Evolutionary conservation across 2,113 vertebrate genomes (phyloP), one percentile per base, ranked within the genome.

Genomic region (Toxotes jaculatrix): DNA sequence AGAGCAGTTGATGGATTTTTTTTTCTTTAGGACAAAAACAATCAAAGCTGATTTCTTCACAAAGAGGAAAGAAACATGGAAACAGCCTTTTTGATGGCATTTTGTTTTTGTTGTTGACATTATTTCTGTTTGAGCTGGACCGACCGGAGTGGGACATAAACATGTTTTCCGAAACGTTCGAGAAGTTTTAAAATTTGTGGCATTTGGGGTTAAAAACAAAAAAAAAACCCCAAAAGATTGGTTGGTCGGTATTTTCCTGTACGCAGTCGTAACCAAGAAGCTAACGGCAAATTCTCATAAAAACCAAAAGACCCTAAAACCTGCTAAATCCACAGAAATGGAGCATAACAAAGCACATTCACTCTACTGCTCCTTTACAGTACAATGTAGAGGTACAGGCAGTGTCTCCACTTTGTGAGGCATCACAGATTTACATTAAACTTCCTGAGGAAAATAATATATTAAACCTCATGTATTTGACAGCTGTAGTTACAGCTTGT

Each of bases 21-120:
- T 27, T 27, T 23, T 68, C 67, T 68, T 67, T 21, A 19, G 11
- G 43, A 36, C 27, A 27, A 27, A 27, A 27, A 27, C 27, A 27
- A 27, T 27, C 4, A 70, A 27, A 69, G 16, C 10, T 31, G 55
- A 68, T 8, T 21, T 45, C 21, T 12, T 16, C 7, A 27, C n/a
- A 11, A 69, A 43, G 12, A 27, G 5, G 57, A n/a, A 63, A 32
- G n/a, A 55, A 56, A 64, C 34, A 64, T 7, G 14, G 21, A 56
- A 55, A 57, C 21, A 21, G 47, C n/a, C 21, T 80, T 65, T 65
- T 61, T 10, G 4, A 31, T 61, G 23, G 63, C n/a, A 51, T 71
- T 79, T 74, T 19, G 27, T 53, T 43, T 49, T 17, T 7, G 32
- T 47, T 10, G 0, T 38, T 63, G 72, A 59, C 59, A 67, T 62